Percentiles rank a stretch among this genome's conserved stretches.
These are phyloP conservation scores for Uria lomvia DNA, from an alignment of 2,113 vertebrate species.

Conservation along the genomic window DNA sequence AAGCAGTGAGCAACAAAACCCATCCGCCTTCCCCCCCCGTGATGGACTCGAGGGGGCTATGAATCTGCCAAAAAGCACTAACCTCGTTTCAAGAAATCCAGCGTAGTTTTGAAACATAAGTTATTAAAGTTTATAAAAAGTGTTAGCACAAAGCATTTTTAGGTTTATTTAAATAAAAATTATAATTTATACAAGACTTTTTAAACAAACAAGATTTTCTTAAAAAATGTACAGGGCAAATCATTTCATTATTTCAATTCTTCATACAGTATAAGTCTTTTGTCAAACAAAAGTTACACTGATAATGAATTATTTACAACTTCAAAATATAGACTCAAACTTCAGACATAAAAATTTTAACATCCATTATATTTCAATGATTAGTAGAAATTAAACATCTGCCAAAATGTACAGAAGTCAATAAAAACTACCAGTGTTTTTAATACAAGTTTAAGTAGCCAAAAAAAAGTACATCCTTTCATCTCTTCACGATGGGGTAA, in stretches of 20 bases:
- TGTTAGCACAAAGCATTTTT: slow-evolving; percentile 69
- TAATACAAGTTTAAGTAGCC: slow-evolving; percentile 50
- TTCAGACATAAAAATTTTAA: slow-evolving; percentile 72
- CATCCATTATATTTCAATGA: slow-evolving; percentile 66
- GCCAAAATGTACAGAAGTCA: slow-evolving; percentile 62
- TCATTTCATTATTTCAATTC: slow-evolving; percentile 65
- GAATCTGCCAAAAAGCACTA: background rate
- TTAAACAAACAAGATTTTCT: slow-evolving; percentile 78
- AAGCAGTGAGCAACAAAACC: background rate
- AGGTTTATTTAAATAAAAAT: slow-evolving; percentile 82
- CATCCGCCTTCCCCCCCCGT: fast-evolving
- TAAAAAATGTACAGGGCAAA: slow-evolving; percentile 75
- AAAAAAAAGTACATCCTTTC: slow-evolving; percentile 56
- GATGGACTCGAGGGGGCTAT: background rate
- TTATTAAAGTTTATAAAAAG: background rate
- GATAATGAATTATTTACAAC: slow-evolving; percentile 72
- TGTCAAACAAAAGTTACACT: slow-evolving; percentile 67
- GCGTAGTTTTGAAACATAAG: background rate
- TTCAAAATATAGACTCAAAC: slow-evolving; percentile 71
- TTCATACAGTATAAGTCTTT: slow-evolving; percentile 67
- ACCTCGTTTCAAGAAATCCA: background rate
- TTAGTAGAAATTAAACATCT: slow-evolving; percentile 68
- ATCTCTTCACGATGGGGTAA: background rate
- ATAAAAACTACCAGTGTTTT: slow-evolving; percentile 63
- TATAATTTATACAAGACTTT: slow-evolving; percentile 84